A percentile compares a stretch with the other conserved stretches of the same genome.
These are phyloP conservation scores for Cheilinus undulatus DNA, from an alignment of 2,113 vertebrate genomes.

Conservation along the genomic window DNA sequence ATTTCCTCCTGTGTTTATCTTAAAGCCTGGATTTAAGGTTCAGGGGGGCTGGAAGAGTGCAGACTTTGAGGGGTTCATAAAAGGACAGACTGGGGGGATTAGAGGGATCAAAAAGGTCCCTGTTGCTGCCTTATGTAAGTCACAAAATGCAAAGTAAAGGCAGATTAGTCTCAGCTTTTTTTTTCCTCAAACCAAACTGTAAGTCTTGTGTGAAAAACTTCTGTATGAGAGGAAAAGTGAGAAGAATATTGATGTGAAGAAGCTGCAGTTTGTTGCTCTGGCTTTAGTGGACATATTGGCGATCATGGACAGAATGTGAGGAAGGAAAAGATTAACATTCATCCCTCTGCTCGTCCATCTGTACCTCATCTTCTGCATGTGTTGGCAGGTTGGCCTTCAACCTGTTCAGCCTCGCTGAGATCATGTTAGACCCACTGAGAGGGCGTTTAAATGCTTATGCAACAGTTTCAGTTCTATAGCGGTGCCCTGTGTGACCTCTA, in stretches of 20 bases:
- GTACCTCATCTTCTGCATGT: constrained; percentile 42
- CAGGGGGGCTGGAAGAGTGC: constrained; percentile 39
- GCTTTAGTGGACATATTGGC: constrained; percentile 17
- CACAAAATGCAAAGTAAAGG: constrained; percentile 25
- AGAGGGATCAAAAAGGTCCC: constrained; percentile 43
- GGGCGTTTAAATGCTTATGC: neutral
- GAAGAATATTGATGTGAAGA: constrained; percentile 24
- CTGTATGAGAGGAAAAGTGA: neutral
- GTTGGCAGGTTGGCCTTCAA: constrained; percentile 22
- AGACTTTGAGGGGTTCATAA: constrained; percentile 52
- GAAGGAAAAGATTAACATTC: constrained; percentile 35
- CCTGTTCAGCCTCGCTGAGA: constrained; percentile 8
- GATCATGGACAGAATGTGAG: constrained; percentile 5
- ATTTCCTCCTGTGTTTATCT: constrained; percentile 61
- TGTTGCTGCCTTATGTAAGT: constrained; percentile 42
- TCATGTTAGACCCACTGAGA: neutral
- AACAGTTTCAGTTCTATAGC: neutral
- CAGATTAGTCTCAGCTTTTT: constrained; percentile 27
- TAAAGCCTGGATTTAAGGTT: constrained; percentile 60
- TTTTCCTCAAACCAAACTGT: neutral
- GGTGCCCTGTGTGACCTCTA: too few species aligned
- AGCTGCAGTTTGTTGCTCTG: constrained; percentile 23
- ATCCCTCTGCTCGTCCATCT: constrained; percentile 59
- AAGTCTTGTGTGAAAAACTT: neutral
- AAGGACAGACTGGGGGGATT: constrained; percentile 66